phyloP scores from a whole-genome alignment of 2,888 invertebrate genomes.

The Dioctria rufipes region DNA sequence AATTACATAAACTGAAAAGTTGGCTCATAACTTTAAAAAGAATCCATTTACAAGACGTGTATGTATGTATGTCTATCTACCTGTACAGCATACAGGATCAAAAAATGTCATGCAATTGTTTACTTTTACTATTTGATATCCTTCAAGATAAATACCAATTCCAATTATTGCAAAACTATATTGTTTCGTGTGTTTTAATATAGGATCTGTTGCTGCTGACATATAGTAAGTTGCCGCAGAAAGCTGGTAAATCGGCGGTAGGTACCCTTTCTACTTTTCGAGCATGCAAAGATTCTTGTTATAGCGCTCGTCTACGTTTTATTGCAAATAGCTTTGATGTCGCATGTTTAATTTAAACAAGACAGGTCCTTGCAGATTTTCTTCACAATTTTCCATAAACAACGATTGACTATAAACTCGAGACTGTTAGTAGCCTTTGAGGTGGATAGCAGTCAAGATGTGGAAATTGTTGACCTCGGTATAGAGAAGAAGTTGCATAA shows the following conservation, averaged over 20 bases:
- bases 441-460: constrained; percentile 22
- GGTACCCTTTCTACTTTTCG: constrained; percentile 30
- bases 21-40: background rate
- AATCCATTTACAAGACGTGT: background rate
- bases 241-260: constrained; percentile 42
- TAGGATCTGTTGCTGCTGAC: constrained; percentile 44
- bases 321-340: constrained; percentile 31
- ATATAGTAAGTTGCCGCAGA: constrained; percentile 45
- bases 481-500: constrained; percentile 8
- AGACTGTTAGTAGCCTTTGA: constrained; percentile 10
- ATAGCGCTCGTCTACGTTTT: background rate
- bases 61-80: background rate
- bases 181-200: constrained; percentile 47
- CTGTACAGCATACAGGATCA: background rate
- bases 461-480: constrained; percentile 35
- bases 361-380: background rate
- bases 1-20: constrained; percentile 4
- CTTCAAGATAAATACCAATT: constrained; percentile 37
- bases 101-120: constrained; percentile 10
- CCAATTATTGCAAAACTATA: constrained; percentile 39
- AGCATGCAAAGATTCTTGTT: constrained; percentile 47
- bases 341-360: constrained; percentile 30
- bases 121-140: constrained; percentile 36
- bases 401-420: background rate
- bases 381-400: constrained; percentile 11